phyloP scores from a whole-genome alignment of 2,888 invertebrate genomes.

The Quadriops clusia region DNA sequence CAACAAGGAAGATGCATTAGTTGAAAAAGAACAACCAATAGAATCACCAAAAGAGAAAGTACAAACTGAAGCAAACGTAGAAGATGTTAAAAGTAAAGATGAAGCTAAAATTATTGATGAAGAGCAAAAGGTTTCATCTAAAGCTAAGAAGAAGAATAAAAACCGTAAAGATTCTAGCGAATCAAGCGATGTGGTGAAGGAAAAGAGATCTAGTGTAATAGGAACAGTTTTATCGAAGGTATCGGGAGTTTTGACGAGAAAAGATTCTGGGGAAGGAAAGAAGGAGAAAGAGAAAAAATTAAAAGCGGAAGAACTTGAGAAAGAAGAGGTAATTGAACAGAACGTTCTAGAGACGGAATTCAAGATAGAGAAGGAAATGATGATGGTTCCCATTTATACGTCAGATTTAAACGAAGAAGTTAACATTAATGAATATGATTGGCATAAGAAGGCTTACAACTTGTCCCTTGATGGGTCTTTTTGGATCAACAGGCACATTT shows the following conservation, averaged over 20 bases:
- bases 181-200: slow-evolving; percentile 11
- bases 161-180: slow-evolving; percentile 12
- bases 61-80: too few species aligned
- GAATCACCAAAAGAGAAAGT: slow-evolving; percentile 7
- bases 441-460: too few species aligned
- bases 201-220: slow-evolving; percentile 14
- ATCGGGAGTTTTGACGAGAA: slow-evolving; percentile 10
- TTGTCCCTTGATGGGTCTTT: slow-evolving; percentile 39
- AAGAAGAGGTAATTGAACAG: too few species aligned
- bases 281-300: slow-evolving; percentile 35
- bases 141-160: slow-evolving; percentile 10
- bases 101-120: slow-evolving; percentile 5
- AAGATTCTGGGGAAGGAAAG: slow-evolving; percentile 23
- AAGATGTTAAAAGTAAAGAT: neutral
- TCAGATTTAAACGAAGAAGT: slow-evolving; percentile 22
- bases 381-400: too few species aligned
- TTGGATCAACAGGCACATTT: slow-evolving; percentile 49
- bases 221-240: slow-evolving; percentile 11
- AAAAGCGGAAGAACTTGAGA: slow-evolving; percentile 26
- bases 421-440: slow-evolving; percentile 2
- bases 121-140: slow-evolving; percentile 2
- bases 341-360: too few species aligned
- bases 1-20: too few species aligned
- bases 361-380: too few species aligned
- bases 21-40: neutral